A percentile compares a stretch with the other conserved stretches of the same genome.
Conservation (phyloP, 2,888 invertebrate species). For the Zygothrica quintamaculata region DNA sequence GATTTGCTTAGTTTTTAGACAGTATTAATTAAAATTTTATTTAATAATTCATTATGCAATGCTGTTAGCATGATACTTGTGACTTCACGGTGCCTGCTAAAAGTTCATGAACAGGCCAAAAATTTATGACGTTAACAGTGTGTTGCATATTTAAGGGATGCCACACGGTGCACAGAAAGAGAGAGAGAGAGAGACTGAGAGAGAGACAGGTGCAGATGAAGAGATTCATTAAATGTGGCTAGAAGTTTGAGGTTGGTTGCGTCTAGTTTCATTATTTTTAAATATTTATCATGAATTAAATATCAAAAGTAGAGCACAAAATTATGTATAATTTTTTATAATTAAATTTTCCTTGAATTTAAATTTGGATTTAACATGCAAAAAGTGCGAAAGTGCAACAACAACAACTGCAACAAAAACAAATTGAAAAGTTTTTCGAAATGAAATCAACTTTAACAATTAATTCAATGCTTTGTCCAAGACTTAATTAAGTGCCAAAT, state of each 20-base stretch:
- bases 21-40: constrained; percentile 75
- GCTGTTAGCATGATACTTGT: constrained; percentile 12
- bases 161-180: constrained; percentile 19
- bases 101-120: constrained; percentile 39
- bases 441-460: constrained; percentile 34
- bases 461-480: constrained; percentile 25
- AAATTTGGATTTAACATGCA: too few relatives aligned
- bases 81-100: constrained; percentile 5
- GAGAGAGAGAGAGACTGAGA: too few relatives aligned
- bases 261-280: neutral
- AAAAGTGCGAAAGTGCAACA: neutral
- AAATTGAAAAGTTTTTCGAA: neutral
- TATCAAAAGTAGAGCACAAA: too few relatives aligned
- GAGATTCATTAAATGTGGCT: constrained; percentile 18
- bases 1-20: constrained; percentile 54
- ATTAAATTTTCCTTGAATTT: too few relatives aligned
- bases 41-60: constrained; percentile 68
- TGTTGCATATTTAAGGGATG: constrained; percentile 66
- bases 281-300: neutral
- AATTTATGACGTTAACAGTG: constrained; percentile 53
- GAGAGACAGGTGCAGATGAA: too few relatives aligned
- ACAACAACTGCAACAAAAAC: neutral
- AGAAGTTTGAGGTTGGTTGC: neutral
- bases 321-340: too few relatives aligned
- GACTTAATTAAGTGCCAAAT: constrained; percentile 57